A percentile compares a stretch with the other conserved stretches of the same genome.
phyloP scores from a whole-genome alignment of 2,888 invertebrate genomes.

The Entomobrya multifasciata region DNA sequence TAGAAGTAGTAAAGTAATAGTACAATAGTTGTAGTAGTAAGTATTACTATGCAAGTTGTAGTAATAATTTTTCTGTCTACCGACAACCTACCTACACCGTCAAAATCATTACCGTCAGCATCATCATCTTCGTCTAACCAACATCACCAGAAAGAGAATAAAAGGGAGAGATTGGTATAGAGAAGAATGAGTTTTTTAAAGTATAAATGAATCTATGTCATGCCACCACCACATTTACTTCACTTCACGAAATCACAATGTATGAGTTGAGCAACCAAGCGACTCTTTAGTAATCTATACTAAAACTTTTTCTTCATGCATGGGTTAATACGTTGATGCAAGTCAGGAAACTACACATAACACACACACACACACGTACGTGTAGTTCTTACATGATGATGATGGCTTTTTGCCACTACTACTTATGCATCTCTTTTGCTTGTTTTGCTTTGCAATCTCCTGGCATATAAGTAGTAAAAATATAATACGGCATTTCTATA shows the following conservation, averaged over 20 bases:
- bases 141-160: constrained; percentile 9
- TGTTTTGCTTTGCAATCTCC: constrained; percentile 55
- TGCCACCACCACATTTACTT: constrained; percentile 5
- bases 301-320: constrained; percentile 54
- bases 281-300: constrained; percentile 38
- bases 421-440: constrained; percentile 9
- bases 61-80: constrained; percentile 44
- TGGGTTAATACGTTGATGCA: constrained; percentile 55
- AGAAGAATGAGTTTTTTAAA: too few species aligned
- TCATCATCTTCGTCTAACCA: constrained; percentile 3
- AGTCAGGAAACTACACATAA: background rate
- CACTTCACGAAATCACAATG: constrained; percentile 45
- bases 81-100: constrained; percentile 56
- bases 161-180: background rate
- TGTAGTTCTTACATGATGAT: background rate
- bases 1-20: constrained; percentile 33
- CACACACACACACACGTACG: constrained; percentile 15
- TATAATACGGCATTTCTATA: background rate
- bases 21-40: constrained; percentile 16
- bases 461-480: constrained; percentile 61
- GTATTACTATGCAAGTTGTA: constrained; percentile 25
- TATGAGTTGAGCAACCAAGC: constrained; percentile 58
- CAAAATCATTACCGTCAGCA: constrained; percentile 9
- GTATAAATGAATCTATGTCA: background rate
- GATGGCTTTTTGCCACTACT: constrained; percentile 30